These are phyloP conservation scores for Cyclina sinensis DNA, from an alignment of 1,140 invertebrate species.

Conservation along the genomic window DNA sequence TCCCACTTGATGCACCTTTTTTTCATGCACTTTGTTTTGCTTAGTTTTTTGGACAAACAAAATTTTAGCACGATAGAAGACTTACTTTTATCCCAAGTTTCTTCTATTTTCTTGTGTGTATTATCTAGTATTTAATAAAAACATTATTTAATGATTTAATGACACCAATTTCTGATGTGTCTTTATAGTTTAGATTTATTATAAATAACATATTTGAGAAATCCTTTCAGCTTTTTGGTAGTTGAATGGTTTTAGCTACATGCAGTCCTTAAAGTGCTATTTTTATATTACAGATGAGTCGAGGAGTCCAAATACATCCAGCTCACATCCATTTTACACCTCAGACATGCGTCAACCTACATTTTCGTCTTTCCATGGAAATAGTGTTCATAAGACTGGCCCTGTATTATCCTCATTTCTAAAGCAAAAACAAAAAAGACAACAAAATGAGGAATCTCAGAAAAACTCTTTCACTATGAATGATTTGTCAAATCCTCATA, in stretches of 20 bases:
- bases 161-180: too few relatives aligned
- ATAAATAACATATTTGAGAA: too few relatives aligned
- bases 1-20: too few relatives aligned
- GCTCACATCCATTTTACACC: conserved; percentile 59
- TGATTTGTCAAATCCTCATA: conserved; percentile 58
- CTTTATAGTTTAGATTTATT: too few relatives aligned
- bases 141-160: too few relatives aligned
- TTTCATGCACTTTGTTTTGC: not conserved
- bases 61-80: too few relatives aligned
- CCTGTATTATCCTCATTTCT: conserved; percentile 60
- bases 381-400: conserved; percentile 62
- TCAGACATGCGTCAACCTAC: conserved; percentile 57
- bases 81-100: too few relatives aligned
- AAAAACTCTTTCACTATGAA: conserved; percentile 57
- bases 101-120: too few relatives aligned
- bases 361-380: conserved; percentile 74
- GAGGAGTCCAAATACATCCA: conserved; percentile 58
- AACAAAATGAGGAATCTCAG: conserved; percentile 13
- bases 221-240: too few relatives aligned
- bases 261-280: conserved; percentile 23
- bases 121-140: too few relatives aligned
- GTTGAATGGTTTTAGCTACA: too few relatives aligned
- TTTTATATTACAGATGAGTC: conserved; percentile 66
- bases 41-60: too few relatives aligned
- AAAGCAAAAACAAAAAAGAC: conserved; percentile 43